Evolutionary conservation across 2,797 vertebrate genomes (phyloP), one percentile per base, ranked within the genome.

Genomic region (Botia kubotai): DNA sequence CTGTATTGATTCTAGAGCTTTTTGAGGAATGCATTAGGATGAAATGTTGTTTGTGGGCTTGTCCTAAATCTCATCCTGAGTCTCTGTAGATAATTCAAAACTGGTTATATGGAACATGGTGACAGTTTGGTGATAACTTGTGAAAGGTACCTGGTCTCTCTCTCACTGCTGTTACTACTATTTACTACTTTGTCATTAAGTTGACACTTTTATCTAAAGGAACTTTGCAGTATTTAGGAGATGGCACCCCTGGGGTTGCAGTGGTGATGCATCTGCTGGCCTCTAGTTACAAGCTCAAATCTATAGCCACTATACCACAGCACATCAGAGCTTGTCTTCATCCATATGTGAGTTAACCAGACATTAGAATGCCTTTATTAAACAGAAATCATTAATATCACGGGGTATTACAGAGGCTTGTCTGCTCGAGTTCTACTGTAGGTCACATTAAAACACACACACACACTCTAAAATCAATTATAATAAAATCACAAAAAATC

Each of bases 151-250:
- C 19, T 57, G 55, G 55, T n/a, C 21, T 68, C 36, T 76, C 53
- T 67, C 29, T 76, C 62, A 11, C n/a, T 46, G 33, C 14, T 8
- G 19, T 67, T 76, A 57, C 36, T 77, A 6, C 13, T 70, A 26
- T 78, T 78, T 78, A 62, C 67, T 71, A 52, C 55, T 60, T 71
- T 62, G 67, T 36, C 75, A 46, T 68, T n/a, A 36, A 60, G 76
- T 21, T 77, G 52, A 39, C 6, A n/a, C 67, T 50, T 71, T 63
- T 17, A 50, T 62, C 55, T n/a, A 39, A 36, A 52, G 13, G 57
- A n/a, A 13, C 1, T 46, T 70, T 33, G 16, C 67, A 2, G 75
- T 58, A 68, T 21, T 17, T 1, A 23, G 14, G 46, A 46, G 65
- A 68, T 21, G 1, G 33, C 21, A 58, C 52, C 50, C 29, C 36